These are phyloP conservation scores for Vulpes ferrilata DNA, from an alignment of 2,113 vertebrate genomes.

Conservation along the genomic window DNA sequence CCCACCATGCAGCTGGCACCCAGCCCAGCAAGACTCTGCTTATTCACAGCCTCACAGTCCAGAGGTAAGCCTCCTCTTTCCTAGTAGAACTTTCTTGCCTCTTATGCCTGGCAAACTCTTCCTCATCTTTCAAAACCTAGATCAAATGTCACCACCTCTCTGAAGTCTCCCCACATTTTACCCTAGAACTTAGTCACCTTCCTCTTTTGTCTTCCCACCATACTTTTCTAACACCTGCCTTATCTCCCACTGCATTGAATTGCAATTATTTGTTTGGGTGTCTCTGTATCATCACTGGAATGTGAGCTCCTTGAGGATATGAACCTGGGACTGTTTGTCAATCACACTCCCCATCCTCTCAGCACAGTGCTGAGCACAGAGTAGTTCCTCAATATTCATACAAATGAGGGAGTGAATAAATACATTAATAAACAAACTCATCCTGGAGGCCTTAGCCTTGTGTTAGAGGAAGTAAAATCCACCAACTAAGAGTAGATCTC, in stretches of 20 bases:
- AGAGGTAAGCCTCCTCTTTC: not conserved
- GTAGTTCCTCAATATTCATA: not conserved
- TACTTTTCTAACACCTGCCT: not conserved
- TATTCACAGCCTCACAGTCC: accelerated
- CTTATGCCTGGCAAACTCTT: not conserved
- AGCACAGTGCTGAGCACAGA: not conserved
- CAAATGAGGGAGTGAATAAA: not conserved
- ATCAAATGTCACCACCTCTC: not conserved
- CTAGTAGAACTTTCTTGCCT: not conserved
- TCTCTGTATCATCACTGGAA: not conserved
- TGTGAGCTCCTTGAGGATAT: not conserved
- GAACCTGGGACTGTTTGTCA: not conserved
- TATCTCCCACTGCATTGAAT: not conserved
- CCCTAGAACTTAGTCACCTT: not conserved
- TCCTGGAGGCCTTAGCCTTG: not conserved
- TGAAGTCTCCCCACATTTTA: not conserved
- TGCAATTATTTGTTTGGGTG: not conserved
- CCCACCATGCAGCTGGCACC: accelerated
- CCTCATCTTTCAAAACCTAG: not conserved
- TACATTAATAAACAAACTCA: not conserved
- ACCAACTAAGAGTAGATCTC: not conserved
- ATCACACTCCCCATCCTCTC: not conserved
- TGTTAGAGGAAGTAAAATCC: not conserved
- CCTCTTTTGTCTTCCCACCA: not conserved
- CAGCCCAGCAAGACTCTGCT: not conserved